A percentile compares a stretch with the other conserved stretches of the same genome.
These are phyloP conservation scores for Nomada hirtipes DNA, from an alignment of 2,888 invertebrate species.

Conservation along the genomic window DNA sequence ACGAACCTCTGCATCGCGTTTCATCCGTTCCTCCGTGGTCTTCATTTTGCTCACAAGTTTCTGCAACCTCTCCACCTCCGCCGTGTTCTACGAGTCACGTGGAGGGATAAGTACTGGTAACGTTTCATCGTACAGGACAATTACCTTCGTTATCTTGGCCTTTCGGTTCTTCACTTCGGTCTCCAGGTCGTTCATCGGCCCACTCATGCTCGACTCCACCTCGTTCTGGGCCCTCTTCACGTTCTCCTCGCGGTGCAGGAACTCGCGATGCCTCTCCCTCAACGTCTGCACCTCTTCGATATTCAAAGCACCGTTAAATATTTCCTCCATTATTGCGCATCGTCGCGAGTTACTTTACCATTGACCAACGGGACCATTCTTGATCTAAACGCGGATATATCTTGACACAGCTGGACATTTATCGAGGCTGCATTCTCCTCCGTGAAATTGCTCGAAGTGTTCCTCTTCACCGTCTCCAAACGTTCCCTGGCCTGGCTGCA, in stretches of 20 bases:
- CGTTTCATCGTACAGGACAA: constrained; percentile 78
- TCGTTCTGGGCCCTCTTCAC: constrained; percentile 86
- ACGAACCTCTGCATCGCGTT: constrained; percentile 72
- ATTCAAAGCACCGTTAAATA: neutral
- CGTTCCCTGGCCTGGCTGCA: constrained; percentile 38
- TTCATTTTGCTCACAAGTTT: constrained; percentile 71
- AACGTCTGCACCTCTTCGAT: constrained; percentile 86
- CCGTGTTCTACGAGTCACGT: constrained; percentile 54
- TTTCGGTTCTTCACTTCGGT: constrained; percentile 76
- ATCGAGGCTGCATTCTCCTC: constrained; percentile 72
- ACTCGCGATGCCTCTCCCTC: constrained; percentile 88
- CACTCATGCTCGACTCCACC: constrained; percentile 85
- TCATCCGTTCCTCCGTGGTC: constrained; percentile 73
- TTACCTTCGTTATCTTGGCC: constrained; percentile 86
- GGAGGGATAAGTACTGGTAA: neutral
- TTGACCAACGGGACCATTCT: constrained; percentile 74
- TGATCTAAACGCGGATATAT: constrained; percentile 66
- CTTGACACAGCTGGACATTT: constrained; percentile 71
- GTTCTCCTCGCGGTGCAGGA: constrained; percentile 88
- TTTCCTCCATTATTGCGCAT: neutral
- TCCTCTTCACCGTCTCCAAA: constrained; percentile 39
- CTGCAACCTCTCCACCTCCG: constrained; percentile 67
- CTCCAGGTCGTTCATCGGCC: constrained; percentile 84
- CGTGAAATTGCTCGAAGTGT: constrained; percentile 69
- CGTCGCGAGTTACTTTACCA: constrained; percentile 62